Evolutionary conservation across 1,140 invertebrate genomes (phyloP).

Genomic region (Mylabris phalerata): DNA sequence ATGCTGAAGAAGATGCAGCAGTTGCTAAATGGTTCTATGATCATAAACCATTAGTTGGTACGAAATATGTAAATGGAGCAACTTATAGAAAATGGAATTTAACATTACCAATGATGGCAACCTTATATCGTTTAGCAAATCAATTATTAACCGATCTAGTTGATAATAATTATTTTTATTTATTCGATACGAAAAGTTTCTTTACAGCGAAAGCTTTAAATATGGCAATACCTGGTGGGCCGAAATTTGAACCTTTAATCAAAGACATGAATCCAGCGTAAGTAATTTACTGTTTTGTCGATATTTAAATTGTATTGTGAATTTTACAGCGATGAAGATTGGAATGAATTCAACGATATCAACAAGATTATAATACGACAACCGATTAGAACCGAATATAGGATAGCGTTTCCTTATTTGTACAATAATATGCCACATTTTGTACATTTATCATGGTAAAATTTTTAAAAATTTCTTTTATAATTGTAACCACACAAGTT

Average conservation of each 20-base stretch:
- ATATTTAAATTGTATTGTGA: too few relatives aligned
- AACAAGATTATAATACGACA: slow-evolving; percentile 99
- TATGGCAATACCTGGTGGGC: slow-evolving; percentile 99
- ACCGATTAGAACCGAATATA: slow-evolving; percentile 96
- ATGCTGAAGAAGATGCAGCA: slow-evolving; percentile 89
- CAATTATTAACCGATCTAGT: slow-evolving; percentile 97
- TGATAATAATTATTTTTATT: slow-evolving; percentile 98
- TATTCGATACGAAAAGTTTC: slow-evolving; percentile 99
- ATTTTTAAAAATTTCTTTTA: slow-evolving; percentile 22
- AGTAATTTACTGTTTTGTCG: slow-evolving; percentile 30
- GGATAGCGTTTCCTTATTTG: slow-evolving; percentile 98
- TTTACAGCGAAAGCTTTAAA: slow-evolving; percentile 99
- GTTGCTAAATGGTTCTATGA: slow-evolving; percentile 98
- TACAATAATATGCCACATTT: slow-evolving; percentile 98
- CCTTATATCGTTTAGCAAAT: slow-evolving; percentile 94
- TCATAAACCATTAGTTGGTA: slow-evolving; percentile 90
- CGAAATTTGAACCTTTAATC: slow-evolving; percentile 98
- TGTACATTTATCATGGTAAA: slow-evolving; percentile 90
- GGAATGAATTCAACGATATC: slow-evolving; percentile 99
- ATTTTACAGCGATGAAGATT: slow-evolving; percentile 88
- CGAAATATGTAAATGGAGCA: slow-evolving; percentile 92
- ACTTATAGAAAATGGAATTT: slow-evolving; percentile 97
- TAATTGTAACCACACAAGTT: slow-evolving; percentile 40
- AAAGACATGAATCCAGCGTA: slow-evolving; percentile 94
- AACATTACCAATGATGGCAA: slow-evolving; percentile 93